A percentile compares a stretch with the other conserved stretches of the same genome.
phyloP scores from a whole-genome alignment of 2,888 invertebrate genomes.

The Drosophila nr. perissopoda region DNA sequence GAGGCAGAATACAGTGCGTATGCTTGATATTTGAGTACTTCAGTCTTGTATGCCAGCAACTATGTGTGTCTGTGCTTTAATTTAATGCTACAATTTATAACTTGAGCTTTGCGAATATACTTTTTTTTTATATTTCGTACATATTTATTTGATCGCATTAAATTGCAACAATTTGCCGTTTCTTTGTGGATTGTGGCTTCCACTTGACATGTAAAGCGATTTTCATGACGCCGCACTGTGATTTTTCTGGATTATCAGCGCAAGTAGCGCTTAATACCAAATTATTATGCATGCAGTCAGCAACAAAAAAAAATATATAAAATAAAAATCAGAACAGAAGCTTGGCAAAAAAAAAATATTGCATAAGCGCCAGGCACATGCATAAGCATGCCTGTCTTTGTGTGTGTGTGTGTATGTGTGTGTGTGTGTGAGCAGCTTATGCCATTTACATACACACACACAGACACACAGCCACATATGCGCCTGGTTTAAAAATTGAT shows the following conservation, averaged over 20 bases:
- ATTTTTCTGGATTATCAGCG: conserved; percentile 69
- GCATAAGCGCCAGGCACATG: conserved; percentile 52
- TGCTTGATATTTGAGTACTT: conserved; percentile 36
- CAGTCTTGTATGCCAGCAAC: conserved; percentile 6
- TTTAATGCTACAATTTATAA: conserved; percentile 50
- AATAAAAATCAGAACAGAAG: conserved; percentile 19
- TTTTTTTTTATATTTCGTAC: not conserved
- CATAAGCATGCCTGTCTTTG: conserved; percentile 25
- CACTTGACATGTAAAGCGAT: conserved; percentile 50
- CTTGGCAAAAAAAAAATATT: conserved; percentile 21
- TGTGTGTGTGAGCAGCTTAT: conserved; percentile 28
- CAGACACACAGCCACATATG: conserved; percentile 3
- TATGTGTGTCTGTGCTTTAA: conserved; percentile 25
- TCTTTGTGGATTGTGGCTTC: not conserved
- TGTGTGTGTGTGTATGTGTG: conserved; percentile 3
- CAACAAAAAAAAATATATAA: conserved; percentile 32
- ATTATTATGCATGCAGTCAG: conserved; percentile 77
- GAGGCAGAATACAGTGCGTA: conserved; percentile 45
- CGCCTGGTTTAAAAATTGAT: conserved; percentile 39
- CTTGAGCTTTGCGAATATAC: conserved; percentile 6
- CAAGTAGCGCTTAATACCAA: conserved; percentile 71
- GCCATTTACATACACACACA: conserved; percentile 20
- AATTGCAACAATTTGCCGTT: conserved; percentile 39
- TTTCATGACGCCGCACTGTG: conserved; percentile 53
- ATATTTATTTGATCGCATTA: conserved; percentile 26